Evolutionary conservation across 2,797 vertebrate genomes (phyloP).

Genomic region (Notoglanidium macrostoma): DNA sequence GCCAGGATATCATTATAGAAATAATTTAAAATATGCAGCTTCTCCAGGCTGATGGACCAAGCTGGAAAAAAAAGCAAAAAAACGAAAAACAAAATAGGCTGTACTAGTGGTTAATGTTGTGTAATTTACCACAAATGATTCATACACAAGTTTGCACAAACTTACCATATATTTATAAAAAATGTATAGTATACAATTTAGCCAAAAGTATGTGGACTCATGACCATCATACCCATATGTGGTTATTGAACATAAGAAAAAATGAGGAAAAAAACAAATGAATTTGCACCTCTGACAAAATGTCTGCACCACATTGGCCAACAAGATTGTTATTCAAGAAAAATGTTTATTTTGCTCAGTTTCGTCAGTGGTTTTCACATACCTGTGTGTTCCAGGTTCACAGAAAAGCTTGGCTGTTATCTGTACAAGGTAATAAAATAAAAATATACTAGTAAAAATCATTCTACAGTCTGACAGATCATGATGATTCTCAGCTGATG

Average conservation of each 20-base stretch:
- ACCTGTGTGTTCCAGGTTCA: background rate
- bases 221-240: background rate
- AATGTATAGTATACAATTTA: no score
- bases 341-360: background rate
- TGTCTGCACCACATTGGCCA: background rate
- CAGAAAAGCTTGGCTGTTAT: background rate
- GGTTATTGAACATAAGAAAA: background rate
- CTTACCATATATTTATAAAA: no score
- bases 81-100: background rate
- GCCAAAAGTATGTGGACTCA: background rate
- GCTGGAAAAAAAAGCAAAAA: background rate
- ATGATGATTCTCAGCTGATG: no score
- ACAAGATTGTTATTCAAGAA: background rate
- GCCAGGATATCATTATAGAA: background rate
- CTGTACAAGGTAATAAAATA: background rate
- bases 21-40: background rate
- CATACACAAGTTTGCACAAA: background rate
- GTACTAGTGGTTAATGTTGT: background rate
- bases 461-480: no score
- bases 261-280: background rate
- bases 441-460: background rate
- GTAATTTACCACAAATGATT: background rate
- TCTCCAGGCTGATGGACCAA: background rate
- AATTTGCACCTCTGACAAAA: no score
- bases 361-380: background rate